Percentiles rank a stretch among this genome's conserved stretches.
phyloP scores from a whole-genome alignment of 2,888 invertebrate species.

The Bruchidius siliquastri region DNA sequence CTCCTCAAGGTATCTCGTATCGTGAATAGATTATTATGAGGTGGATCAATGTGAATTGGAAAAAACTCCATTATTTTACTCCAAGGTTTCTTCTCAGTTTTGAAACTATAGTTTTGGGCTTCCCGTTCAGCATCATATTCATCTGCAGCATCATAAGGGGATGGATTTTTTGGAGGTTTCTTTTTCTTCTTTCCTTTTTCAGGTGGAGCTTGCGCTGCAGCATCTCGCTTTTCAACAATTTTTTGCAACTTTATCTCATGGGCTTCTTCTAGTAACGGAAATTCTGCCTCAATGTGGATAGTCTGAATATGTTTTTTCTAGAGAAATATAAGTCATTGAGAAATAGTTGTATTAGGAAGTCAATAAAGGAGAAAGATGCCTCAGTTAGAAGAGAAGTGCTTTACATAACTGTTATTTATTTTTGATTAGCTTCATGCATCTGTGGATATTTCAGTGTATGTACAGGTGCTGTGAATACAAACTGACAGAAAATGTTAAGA shows the following conservation, averaged over 20 bases:
- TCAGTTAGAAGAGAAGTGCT: too few species aligned
- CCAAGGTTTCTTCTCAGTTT: slow-evolving; percentile 53
- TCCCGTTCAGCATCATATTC: slow-evolving; percentile 33
- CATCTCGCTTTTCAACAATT: background rate
- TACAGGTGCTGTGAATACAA: too few species aligned
- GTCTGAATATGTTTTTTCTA: slow-evolving; percentile 41
- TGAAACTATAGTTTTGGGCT: slow-evolving; percentile 43
- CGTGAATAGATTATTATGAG: slow-evolving; percentile 50
- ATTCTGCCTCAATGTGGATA: slow-evolving; percentile 52
- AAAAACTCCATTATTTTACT: slow-evolving; percentile 53
- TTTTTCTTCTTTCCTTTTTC: slow-evolving; percentile 10
- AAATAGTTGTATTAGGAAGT: too few species aligned
- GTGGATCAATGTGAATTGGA: slow-evolving; percentile 46
- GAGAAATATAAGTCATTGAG: slow-evolving; percentile 14
- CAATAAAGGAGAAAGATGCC: too few species aligned
- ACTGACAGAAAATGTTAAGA: too few species aligned
- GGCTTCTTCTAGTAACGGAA: slow-evolving; percentile 52
- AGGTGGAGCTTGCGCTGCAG: background rate
- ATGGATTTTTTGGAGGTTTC: slow-evolving; percentile 8
- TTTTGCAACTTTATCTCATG: slow-evolving; percentile 37
- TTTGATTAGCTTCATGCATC: too few species aligned
- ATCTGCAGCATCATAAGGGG: slow-evolving; percentile 29
- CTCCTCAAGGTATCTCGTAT: slow-evolving; percentile 56
- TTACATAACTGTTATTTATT: too few species aligned
- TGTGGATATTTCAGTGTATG: too few species aligned